Evolutionary conservation across 2,888 invertebrate genomes (phyloP).

Genomic region (Agrotis exclamationis): DNA sequence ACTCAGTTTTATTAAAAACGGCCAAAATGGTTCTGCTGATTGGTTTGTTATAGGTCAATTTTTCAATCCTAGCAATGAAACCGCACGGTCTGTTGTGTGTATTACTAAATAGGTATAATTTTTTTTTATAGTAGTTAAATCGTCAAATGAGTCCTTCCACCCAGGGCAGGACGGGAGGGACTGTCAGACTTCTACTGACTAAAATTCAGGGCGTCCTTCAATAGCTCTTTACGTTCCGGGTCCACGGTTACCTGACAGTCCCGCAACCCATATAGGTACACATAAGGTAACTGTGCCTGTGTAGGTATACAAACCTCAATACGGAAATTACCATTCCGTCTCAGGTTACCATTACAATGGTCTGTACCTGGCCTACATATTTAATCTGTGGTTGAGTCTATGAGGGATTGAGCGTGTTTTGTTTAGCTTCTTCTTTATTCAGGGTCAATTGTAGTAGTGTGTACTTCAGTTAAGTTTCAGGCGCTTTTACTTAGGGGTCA

Average conservation of each 20-base stretch:
- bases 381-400: conserved; percentile 36
- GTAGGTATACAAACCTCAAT: conserved; percentile 26
- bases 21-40: no score
- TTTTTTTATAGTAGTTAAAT: no score
- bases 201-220: no score
- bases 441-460: conserved; percentile 29
- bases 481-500: not conserved
- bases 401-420: conserved; percentile 32
- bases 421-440: conserved; percentile 39
- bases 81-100: not conserved
- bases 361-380: conserved; percentile 41
- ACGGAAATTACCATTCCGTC: conserved; percentile 22
- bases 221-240: no score
- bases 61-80: not conserved
- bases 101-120: no score
- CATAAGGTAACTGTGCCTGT: no score
- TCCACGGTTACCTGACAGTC: no score
- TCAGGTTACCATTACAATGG: conserved; percentile 15
- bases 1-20: no score
- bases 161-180: no score
- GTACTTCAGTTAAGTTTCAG: conserved; percentile 19
- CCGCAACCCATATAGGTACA: no score
- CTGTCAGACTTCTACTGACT: no score
- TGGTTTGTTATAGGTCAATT: not conserved
- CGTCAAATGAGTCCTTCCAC: no score